Evolutionary conservation across 2,113 vertebrate species (phyloP).

Genomic region (Melanerpes aurifrons): DNA sequence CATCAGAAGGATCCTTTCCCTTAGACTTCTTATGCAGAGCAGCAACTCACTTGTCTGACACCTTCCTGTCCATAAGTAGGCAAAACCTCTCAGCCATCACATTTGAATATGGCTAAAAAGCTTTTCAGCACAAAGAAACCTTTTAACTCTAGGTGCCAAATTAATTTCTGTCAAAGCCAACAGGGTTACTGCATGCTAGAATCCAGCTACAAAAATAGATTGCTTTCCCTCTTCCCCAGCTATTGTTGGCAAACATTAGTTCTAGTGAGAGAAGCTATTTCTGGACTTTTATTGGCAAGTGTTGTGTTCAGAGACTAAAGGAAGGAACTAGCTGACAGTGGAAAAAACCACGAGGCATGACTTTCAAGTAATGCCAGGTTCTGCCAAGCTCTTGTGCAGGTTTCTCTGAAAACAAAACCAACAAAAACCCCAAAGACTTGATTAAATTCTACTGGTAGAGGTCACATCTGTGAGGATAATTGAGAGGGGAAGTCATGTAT

Average conservation of each 20-base stretch:
- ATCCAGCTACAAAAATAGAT: slow-evolving; percentile 22
- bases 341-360: not conserved
- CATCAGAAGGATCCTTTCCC: too few species aligned
- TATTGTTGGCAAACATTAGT: slow-evolving; percentile 53
- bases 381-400: not conserved
- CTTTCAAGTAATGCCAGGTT: slow-evolving; percentile 19
- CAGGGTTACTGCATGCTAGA: not conserved
- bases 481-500: not conserved
- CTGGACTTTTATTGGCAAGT: slow-evolving; percentile 34
- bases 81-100: not conserved
- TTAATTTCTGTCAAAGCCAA: not conserved
- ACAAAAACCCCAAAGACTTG: not conserved
- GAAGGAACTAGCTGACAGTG: slow-evolving; percentile 10
- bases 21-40: too few species aligned
- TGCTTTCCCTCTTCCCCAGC: not conserved
- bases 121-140: not conserved
- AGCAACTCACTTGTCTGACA: not conserved
- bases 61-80: not conserved
- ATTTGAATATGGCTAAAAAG: not conserved
- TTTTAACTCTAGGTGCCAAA: not conserved
- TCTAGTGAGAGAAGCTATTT: slow-evolving; percentile 41
- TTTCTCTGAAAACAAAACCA: not conserved
- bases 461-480: not conserved
- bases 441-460: not conserved
- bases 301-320: slow-evolving; percentile 23